Evolutionary conservation across 1,140 invertebrate genomes (phyloP), one percentile per base, ranked within the genome.

Genomic region (Radopholus similis): DNA sequence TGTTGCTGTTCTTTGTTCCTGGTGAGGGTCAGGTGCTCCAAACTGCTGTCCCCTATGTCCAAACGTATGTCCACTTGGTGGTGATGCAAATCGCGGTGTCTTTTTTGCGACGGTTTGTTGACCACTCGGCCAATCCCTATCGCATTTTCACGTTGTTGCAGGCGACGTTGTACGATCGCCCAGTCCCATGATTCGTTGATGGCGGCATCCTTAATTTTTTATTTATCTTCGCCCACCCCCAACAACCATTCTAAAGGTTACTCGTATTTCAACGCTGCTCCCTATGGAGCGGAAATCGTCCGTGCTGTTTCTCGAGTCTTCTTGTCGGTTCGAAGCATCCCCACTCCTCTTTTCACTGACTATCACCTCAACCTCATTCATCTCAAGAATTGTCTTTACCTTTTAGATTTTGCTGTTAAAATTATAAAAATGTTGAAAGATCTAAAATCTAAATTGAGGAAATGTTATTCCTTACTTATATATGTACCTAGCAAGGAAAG

Each of bases 111-210:
- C 11, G 11, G 38, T 42, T 11, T 13, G 47, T 5, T 28, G 15
- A 21, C 47, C 23, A 13, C 30, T 15, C 30, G 13, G 11, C 23
- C 23, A 21, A 37, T 9, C 40, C n/a, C 28, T 13, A 28, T 15
- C 32, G 5, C 57, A 28, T 49, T n/a, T n/a, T n/a, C 15, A 15
- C 2, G 15, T 21, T 59, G 28, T 11, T 18, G 38, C n/a, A 59
- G 38, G 40, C 26, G 38, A 5, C 57, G 38, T 26, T 59, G 57
- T 6, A 59, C 57, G n/a, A 18, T 35, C 26, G 53, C 63, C 63
- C 63, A 65, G 32, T 54, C 47, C 63, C 63, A 65, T 32, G 47
- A 54, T 47, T 65, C 63, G 34, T 65, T 38, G 15, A 65, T 56
- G 13, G 57, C 38, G 21, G 53, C 63, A 15, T 65, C 63, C 63